These are phyloP conservation scores for Megalops cyprinoides DNA, from an alignment of 2,797 vertebrate species.

Conservation along the genomic window DNA sequence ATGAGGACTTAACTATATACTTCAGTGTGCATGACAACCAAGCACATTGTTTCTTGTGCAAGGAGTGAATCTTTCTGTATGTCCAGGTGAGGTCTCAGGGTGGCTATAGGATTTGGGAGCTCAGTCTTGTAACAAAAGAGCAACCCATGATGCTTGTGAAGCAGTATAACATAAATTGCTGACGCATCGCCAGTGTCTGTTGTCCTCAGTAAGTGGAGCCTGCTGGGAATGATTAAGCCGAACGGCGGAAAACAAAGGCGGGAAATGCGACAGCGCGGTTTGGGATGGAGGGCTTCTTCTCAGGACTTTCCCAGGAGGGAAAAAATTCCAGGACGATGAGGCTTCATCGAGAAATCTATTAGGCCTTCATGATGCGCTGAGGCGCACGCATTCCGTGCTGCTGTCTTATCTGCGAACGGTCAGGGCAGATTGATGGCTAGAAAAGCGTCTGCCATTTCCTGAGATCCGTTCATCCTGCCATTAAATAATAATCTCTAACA, in stretches of 20 bases:
- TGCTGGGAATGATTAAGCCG: constrained; percentile 50
- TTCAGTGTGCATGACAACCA: too few relatives aligned
- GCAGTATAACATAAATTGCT: not conserved
- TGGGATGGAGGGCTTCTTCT: constrained; percentile 45
- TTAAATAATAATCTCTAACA: not conserved
- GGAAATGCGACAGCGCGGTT: constrained; percentile 46
- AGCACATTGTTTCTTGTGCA: too few relatives aligned
- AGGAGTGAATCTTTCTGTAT: not conserved
- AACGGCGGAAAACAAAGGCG: constrained; percentile 38
- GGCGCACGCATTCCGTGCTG: constrained; percentile 36
- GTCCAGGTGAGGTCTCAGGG: not conserved
- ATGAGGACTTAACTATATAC: too few relatives aligned
- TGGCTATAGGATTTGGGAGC: not conserved
- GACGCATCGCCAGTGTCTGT: not conserved
- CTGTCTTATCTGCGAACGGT: constrained; percentile 22
- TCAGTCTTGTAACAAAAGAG: not conserved
- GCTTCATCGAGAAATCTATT: not conserved
- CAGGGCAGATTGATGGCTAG: constrained; percentile 24
- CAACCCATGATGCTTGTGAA: not conserved
- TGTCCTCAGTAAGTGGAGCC: not conserved
- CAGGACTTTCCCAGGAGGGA: constrained; percentile 32
- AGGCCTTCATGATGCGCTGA: constrained; percentile 37
- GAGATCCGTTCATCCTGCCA: not conserved
- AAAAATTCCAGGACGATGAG: constrained; percentile 25
- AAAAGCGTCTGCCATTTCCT: not conserved